Evolutionary conservation across 2,113 vertebrate genomes (phyloP).

Genomic region (Genyomyrus donnyi): DNA sequence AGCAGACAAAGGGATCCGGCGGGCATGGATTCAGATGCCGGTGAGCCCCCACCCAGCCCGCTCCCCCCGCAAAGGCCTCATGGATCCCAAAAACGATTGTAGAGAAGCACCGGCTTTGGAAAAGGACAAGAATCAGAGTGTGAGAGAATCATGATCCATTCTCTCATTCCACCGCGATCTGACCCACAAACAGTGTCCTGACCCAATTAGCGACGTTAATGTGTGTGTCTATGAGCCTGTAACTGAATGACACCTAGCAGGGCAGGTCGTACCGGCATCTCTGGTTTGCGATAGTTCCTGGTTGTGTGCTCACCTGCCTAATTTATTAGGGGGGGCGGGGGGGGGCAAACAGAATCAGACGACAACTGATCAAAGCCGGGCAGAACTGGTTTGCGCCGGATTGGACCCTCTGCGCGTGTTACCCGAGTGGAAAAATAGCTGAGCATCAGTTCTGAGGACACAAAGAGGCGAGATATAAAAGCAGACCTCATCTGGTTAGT

Average conservation of each 20-base stretch:
- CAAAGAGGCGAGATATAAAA: neutral
- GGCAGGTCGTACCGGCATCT: neutral
- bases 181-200: neutral
- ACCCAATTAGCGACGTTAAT: neutral
- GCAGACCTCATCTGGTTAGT: neutral
- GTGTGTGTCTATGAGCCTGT: neutral
- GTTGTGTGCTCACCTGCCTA: neutral
- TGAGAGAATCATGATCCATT: neutral
- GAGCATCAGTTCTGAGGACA: neutral
- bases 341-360: neutral
- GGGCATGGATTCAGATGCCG: constrained; percentile 7
- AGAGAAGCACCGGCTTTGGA: neutral
- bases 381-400: neutral
- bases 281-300: neutral
- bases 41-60: constrained; percentile 11
- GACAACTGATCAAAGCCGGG: neutral
- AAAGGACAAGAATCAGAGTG: neutral
- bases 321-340: neutral
- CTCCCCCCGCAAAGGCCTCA: neutral
- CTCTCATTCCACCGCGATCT: neutral
- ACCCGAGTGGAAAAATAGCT: neutral
- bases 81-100: too few relatives aligned
- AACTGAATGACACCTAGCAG: neutral
- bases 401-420: neutral
- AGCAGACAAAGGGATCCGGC: neutral